Evolutionary conservation across 2,888 invertebrate genomes (phyloP), one percentile per base, ranked within the genome.

Genomic region (Sminthurides aquaticus): DNA sequence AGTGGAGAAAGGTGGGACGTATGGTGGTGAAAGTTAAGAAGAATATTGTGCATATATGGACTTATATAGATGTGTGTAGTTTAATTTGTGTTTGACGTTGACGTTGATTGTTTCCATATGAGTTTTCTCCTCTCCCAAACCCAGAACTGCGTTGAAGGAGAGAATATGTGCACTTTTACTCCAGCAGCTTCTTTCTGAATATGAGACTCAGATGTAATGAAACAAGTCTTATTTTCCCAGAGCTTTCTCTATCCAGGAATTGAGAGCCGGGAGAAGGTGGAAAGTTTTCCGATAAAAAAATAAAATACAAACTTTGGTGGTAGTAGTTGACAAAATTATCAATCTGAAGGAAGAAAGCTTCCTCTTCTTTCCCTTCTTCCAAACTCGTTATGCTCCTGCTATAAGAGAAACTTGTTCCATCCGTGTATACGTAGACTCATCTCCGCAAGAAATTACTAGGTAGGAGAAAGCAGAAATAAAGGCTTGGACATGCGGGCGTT

Each of bases 61-160:
- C n/a, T n/a, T n/a, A 52, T 52, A 52, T 52, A 15, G 5, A 52
- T 8, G 15, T 52, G 20, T 52, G 52, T 22, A 52, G 52, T 22
- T 52, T 52, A 52, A 52, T 52, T 52, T 52, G 52, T 52, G 52
- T 52, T 52, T 52, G 52, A 52, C 52, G 20, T 52, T 52, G 52
- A 52, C 52, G 52, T 52, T 52, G 52, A 52, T 52, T 52, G 52
- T 52, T 52, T 22, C 52, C 52, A 20, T 15, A 34, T 34, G 43
- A 34, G 43, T n/a, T n/a, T n/a, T n/a, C 43, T 34, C 43, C 43
- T 34, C 43, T 34, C 8, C 43, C n/a, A n/a, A n/a, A n/a, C n/a
- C n/a, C n/a, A n/a, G n/a, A n/a, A n/a, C n/a, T n/a, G n/a, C n/a
- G n/a, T n/a, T n/a, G n/a, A n/a, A n/a, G n/a, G n/a, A n/a, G n/a